A percentile compares a stretch with the other conserved stretches of the same genome.
phyloP scores from a whole-genome alignment of 2,888 invertebrate genomes.

The Caenorhabditis zanzibari region DNA sequence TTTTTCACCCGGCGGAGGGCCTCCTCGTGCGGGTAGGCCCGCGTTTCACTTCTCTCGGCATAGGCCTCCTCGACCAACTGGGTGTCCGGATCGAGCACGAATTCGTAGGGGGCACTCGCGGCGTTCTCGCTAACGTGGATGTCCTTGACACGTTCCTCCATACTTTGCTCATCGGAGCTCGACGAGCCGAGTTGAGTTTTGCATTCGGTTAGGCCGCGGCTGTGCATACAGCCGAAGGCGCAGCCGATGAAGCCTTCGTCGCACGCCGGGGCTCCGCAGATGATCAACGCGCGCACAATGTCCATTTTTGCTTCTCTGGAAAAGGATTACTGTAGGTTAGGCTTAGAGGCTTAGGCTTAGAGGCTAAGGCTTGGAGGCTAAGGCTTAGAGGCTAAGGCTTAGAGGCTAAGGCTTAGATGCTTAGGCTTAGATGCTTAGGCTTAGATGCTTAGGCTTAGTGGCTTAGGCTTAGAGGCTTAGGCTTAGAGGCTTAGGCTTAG shows the following conservation, averaged over 20 bases:
- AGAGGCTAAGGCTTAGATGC: too few species aligned
- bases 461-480: too few species aligned
- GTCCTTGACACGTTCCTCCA: constrained; percentile 54
- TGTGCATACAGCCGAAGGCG: constrained; percentile 80
- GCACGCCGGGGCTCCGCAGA: constrained; percentile 79
- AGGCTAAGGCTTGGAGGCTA: too few species aligned
- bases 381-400: too few species aligned
- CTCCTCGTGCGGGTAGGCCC: constrained; percentile 66
- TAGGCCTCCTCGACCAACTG: constrained; percentile 69
- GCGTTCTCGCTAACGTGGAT: constrained; percentile 49
- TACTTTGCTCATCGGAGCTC: constrained; percentile 9
- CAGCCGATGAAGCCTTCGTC: constrained; percentile 76
- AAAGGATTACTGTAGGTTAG: too few species aligned
- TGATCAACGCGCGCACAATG: constrained; percentile 72
- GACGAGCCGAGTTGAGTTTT: constrained; percentile 51
- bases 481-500: too few species aligned
- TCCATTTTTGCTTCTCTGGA: constrained; percentile 66
- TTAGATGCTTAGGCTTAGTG: too few species aligned
- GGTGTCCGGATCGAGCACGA: constrained; percentile 71
- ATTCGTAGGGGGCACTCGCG: constrained; percentile 70
- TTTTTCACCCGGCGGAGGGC: constrained; percentile 70
- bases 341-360: too few species aligned
- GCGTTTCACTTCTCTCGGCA: constrained; percentile 60
- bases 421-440: too few species aligned
- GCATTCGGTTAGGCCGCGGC: constrained; percentile 36